Evolutionary conservation across 92 coral and sea anemone species (phyloP).

Genomic region (Heteractis magnifica): DNA sequence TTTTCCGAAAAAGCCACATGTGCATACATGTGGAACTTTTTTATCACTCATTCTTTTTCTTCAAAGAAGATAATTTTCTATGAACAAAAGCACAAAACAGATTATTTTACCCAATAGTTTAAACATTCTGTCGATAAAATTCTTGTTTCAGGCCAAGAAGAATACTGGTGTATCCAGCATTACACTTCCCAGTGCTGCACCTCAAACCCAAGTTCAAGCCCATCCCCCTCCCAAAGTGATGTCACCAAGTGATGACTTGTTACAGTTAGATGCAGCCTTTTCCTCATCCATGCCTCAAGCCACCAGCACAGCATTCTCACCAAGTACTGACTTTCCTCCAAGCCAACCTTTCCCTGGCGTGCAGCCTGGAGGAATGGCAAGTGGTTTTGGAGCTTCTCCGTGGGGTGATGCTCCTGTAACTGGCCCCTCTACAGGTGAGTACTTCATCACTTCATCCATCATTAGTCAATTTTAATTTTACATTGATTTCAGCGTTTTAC

Average conservation of each 20-base stretch:
- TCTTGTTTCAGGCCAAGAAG: not conserved
- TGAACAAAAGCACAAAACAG: no score
- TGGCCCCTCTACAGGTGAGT: conserved; percentile 30
- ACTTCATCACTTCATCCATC: not conserved
- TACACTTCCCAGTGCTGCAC: conserved; percentile 32
- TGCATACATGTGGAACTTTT: no score
- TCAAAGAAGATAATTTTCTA: no score
- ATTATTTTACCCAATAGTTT: no score
- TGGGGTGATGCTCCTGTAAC: conserved; percentile 52
- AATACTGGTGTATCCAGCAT: not conserved
- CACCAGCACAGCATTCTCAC: conserved; percentile 51
- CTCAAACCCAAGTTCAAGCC: conserved; percentile 30
- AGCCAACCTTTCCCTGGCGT: conserved; percentile 72
- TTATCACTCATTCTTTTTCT: not conserved
- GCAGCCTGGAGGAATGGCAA: conserved; percentile 29
- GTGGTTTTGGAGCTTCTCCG: conserved; percentile 50
- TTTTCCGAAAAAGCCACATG: no score
- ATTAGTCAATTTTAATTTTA: not conserved
- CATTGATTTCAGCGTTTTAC: not conserved
- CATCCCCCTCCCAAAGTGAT: conserved; percentile 44
- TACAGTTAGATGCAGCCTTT: conserved; percentile 76
- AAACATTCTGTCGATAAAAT: no score
- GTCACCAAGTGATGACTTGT: conserved; percentile 72
- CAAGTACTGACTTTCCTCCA: conserved; percentile 64
- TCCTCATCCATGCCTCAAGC: conserved; percentile 57